These are phyloP conservation scores for Operophtera brumata DNA, from an alignment of 2,888 invertebrate species.

Conservation along the genomic window DNA sequence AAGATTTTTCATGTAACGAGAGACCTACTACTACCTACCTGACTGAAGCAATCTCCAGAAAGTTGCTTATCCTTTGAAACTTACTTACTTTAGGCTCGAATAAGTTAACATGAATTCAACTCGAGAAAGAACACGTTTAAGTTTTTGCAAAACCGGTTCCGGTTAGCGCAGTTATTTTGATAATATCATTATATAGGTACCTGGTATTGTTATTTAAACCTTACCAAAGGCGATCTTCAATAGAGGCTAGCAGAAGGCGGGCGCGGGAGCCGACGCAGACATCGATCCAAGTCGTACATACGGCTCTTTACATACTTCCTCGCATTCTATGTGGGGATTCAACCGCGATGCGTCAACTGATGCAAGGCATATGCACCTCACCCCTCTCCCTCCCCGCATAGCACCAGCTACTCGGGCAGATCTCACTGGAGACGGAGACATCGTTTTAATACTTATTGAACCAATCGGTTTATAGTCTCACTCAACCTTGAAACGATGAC, in stretches of 20 bases:
- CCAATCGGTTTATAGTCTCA: constrained; percentile 48
- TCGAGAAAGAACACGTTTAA: constrained; percentile 1
- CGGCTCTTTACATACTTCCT: constrained; percentile 71
- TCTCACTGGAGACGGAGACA: constrained; percentile 45
- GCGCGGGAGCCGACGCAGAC: constrained; percentile 65
- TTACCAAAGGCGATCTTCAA: constrained; percentile 22
- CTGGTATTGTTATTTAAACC: background rate
- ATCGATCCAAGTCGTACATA: constrained; percentile 77
- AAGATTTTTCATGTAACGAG: constrained; percentile 57
- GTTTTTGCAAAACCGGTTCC: constrained; percentile 8
- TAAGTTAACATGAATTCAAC: background rate
- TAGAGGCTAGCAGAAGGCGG: constrained; percentile 44
- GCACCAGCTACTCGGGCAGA: constrained; percentile 40
- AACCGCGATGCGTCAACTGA: constrained; percentile 77
- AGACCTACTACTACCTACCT: constrained; percentile 30
- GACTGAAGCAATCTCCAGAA: constrained; percentile 35
- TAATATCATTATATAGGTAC: background rate
- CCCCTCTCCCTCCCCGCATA: constrained; percentile 35
- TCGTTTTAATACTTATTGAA: constrained; percentile 46
- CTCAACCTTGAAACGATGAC: constrained; percentile 58
- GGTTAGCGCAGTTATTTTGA: constrained; percentile 1
- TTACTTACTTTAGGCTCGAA: background rate
- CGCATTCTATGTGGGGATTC: constrained; percentile 74
- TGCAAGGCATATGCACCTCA: constrained; percentile 59
- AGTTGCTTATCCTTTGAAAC: constrained; percentile 27